Evolutionary conservation across 2,113 vertebrate genomes (phyloP).

Genomic region (Melanostigma gelatinosum): DNA sequence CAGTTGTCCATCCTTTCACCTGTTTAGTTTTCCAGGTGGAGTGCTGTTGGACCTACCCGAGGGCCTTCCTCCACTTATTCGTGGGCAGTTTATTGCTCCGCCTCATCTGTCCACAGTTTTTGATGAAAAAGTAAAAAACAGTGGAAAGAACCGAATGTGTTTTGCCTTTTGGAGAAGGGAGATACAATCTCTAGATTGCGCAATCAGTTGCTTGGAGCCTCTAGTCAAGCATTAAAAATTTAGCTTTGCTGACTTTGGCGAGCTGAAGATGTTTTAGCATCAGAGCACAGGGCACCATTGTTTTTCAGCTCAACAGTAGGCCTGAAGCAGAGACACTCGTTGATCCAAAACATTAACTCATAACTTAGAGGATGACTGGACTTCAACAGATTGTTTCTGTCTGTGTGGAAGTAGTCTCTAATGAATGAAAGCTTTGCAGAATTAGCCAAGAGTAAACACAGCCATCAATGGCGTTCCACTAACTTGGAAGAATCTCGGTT

Average conservation of each 20-base stretch:
- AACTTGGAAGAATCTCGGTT: too few relatives aligned
- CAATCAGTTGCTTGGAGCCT: conserved; percentile 19
- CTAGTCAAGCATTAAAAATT: background rate
- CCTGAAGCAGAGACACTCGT: conserved; percentile 40
- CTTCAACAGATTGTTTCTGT: conserved; percentile 12
- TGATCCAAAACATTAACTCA: conserved; percentile 39
- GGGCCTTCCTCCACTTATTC: conserved; percentile 32
- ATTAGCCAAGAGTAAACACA: background rate
- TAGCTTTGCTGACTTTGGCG: conserved; percentile 46
- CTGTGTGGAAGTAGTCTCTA: background rate
- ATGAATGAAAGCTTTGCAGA: conserved; percentile 4
- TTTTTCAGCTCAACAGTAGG: conserved; percentile 21
- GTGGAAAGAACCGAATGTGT: conserved; percentile 33
- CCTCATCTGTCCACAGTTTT: conserved; percentile 32
- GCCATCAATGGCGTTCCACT: too few relatives aligned
- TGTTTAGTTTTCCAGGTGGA: conserved; percentile 72
- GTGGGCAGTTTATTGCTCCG: conserved; percentile 21
- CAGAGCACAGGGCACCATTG: conserved; percentile 23
- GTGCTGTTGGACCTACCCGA: conserved; percentile 12
- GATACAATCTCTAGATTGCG: conserved; percentile 31
- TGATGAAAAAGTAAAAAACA: conserved; percentile 9
- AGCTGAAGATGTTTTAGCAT: conserved; percentile 6
- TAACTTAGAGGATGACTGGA: conserved; percentile 13
- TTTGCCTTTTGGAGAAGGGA: conserved; percentile 22
- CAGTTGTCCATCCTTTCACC: conserved; percentile 48